Base-by-base conservation (phyloP, 2,888 invertebrate genomes). In the Protophormia terraenovae region DNA sequence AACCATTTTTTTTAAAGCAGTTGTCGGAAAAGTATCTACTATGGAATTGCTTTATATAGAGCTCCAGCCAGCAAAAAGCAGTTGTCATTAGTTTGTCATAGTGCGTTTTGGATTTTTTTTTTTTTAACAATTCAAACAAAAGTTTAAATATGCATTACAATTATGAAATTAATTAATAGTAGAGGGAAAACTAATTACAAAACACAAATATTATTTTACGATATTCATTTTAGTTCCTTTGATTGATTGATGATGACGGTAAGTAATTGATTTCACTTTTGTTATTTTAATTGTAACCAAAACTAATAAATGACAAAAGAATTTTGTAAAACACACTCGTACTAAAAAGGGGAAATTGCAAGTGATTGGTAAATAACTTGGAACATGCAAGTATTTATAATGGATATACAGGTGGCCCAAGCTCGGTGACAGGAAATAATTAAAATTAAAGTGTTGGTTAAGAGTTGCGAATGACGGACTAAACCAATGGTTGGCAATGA, bases 241-340 rank as follows among this genome's bases (percentile, higher is more conserved):
- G n/a, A 45, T 45, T 55, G 10, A 32, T 7, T 77, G 22, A 12
- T 38, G 8, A 71, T n/a, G n/a, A n/a, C n/a, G n/a, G n/a, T n/a
- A n/a, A n/a, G n/a, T n/a, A n/a, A n/a, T 80, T 76, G 71, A 76
- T 84, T 84, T 84, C 84, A 72, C 80, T 80, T 66, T 58, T 79
- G 55, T 29, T 22, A 76, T 76, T 76, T 80, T 80, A 84, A 80
- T 76, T 84, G 75, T 27, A 60, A 66, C 69, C 79, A 83, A 83
- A 78, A 66, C 5, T 14, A 32, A 58, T n/a, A n/a, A 66, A 64
- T 22, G 2, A 29, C n/a, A 67, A 58, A 58, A 77, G 77, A 77
- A 58, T 77, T 67, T 67, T 45, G 14, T 58, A 67, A 58, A 67
- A 38, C 12, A 8, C 22, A 58, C 32, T 64, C 38, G 22, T 24